Base-by-base conservation (phyloP, 2,113 vertebrate species). In the Neotoma lepida region DNA sequence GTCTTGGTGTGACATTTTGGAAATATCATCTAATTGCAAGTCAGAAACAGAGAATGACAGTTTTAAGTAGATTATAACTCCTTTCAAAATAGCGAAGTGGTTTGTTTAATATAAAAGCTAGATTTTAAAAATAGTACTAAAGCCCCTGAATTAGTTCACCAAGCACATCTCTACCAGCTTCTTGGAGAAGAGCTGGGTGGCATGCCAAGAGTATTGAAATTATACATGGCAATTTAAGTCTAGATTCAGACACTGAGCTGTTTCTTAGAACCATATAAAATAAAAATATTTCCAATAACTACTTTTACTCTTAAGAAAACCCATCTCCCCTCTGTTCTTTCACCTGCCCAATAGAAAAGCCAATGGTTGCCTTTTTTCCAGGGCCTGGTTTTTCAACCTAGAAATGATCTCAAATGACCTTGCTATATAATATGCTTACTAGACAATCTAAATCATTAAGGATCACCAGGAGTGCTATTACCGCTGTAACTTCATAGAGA, bases 11-110 rank as follows among this genome's bases (percentile, higher is more conserved):
- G 98, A 98, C 98, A 97, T 98, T 98, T 98, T 97, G 97, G 97
- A 98, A 98, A 98, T 98, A 98, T 61, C 94, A 95, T 96, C 97
- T 98, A 98, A 98, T 98, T 98, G 97, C 93, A 97, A 98, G 97
- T 97, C 98, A 98, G 98, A 98, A 98, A 98, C 96, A 97, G 91
- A 94, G 95, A 98, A 98, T 98, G 97, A 97, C 98, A 98, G 97
- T 97, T 98, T 98, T 97, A 98, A 98, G 96, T 96, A 98, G 98
- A 98, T 97, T 97, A 97, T 92, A 93, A 97, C 96, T 98, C 98
- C 94, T 97, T 98, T 97, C 96, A 97, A 97, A 98, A 98, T 93
- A 98, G 91, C 0, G 49, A 98, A 97, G 94, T 82, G 89, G 70
- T 97, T 98, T 96, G 94, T 89, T 97, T 96, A 92, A 97, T 98